Base-by-base conservation (phyloP, 2,888 invertebrate genomes). In the Polyploca ridens region DNA sequence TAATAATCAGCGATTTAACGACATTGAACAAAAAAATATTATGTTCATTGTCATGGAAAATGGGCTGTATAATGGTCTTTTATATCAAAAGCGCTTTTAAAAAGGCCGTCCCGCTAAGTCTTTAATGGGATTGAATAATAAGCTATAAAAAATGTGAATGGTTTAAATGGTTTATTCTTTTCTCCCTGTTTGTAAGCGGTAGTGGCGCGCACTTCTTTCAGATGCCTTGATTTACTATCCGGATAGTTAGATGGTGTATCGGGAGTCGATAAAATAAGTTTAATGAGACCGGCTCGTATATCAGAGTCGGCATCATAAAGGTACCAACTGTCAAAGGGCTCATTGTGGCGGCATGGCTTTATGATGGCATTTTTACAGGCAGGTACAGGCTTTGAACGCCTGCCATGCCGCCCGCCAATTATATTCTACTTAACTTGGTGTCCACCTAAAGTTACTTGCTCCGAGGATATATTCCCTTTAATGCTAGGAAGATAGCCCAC, bases 321-420 rank as follows among this genome's bases (percentile, higher is more conserved):
- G 87, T 89, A 90, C 88, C 86, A 87, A 90, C 92, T 93, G 93
- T 92, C 93, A 92, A 92, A 93, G 91, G 90, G 90, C 88, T 91
- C 83, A 90, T 92, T 93, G 93, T 92, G 89, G 84, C 88, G 89
- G 89, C 86, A 77, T 79, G 86, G 88, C 90, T 93, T 92, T 91
- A 91, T 90, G 91, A 91, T 91, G 89, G 93, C 87, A 93, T 93
- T 93, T 93, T 93, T 93, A 93, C 91, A 90, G 86, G 87, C 91
- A 90, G 92, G 92, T 90, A 92, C 90, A 84, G 79, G 86, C 92
- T 93, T 92, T 93, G 92, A 90, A 78, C 85, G 87, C 82, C 81
- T 81, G 84, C 84, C 86, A 82, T 82, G 89, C 91, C 93, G 91
- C 87, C 88, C 82, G 90, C 90, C 91, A 93, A 94, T 94, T 93